A percentile compares a stretch with the other conserved stretches of the same genome.
Conservation (phyloP, 2,888 invertebrate species). For the Homarus gammarus region DNA sequence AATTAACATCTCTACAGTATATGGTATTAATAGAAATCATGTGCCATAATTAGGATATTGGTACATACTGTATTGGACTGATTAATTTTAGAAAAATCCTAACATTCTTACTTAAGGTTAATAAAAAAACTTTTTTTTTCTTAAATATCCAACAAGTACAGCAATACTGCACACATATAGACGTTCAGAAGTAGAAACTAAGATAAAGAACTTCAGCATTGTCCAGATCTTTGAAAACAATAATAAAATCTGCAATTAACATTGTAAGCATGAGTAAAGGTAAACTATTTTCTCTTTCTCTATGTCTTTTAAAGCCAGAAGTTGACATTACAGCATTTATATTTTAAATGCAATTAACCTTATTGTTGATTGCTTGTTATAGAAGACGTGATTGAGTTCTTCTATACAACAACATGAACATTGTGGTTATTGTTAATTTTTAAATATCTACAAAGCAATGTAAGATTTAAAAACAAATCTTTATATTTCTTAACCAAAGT, state of each 20-base stretch:
- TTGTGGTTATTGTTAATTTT: too few species aligned
- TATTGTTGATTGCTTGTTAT: too few species aligned
- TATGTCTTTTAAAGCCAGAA: not conserved
- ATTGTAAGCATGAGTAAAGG: not conserved
- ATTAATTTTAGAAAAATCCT: too few species aligned
- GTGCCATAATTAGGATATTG: too few species aligned
- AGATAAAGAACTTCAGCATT: not conserved
- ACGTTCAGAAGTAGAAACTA: constrained; percentile 53
- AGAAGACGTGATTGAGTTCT: too few species aligned
- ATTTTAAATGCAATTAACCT: not conserved
- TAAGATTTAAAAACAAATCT: not conserved
- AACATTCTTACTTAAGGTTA: too few species aligned
- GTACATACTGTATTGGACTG: too few species aligned
- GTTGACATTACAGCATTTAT: not conserved
- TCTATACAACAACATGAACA: too few species aligned
- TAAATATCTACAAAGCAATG: too few species aligned
- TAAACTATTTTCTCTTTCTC: not conserved
- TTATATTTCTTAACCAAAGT: not conserved
- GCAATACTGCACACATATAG: constrained; percentile 27
- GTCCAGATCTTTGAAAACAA: not conserved
- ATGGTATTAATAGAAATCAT: too few species aligned
- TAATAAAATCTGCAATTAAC: not conserved
- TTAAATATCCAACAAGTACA: constrained; percentile 40
- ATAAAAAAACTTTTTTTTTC: too few species aligned
- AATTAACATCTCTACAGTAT: too few species aligned